A percentile compares a stretch with the other conserved stretches of the same genome.
phyloP scores from a whole-genome alignment of 2,888 invertebrate genomes.

The Andrena camellia region DNA sequence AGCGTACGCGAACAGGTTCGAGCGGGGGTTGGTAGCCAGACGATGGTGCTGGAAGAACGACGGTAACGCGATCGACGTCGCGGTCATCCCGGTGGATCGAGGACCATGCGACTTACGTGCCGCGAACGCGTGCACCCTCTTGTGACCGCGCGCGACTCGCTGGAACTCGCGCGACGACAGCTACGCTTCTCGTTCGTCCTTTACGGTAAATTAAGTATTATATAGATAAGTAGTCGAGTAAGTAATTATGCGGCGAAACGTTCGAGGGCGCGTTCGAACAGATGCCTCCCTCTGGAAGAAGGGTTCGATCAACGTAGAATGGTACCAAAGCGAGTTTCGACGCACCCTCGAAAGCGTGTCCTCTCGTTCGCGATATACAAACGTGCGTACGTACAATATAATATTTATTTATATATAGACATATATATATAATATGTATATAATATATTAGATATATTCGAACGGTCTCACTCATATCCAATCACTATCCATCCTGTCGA shows the following conservation, averaged over 20 bases:
- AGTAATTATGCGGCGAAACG: conserved; percentile 63
- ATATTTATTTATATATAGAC: conserved; percentile 56
- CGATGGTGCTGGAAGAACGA: neutral
- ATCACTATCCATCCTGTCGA: conserved; percentile 76
- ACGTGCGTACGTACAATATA: conserved; percentile 64
- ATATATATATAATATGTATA: conserved; percentile 57
- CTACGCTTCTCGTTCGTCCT: conserved; percentile 51
- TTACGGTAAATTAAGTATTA: conserved; percentile 66
- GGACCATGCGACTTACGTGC: neutral
- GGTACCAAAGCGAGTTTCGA: conserved; percentile 1
- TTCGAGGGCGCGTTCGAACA: conserved; percentile 40
- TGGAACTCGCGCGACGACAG: conserved; percentile 20
- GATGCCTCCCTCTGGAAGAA: neutral
- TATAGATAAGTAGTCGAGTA: conserved; percentile 59
- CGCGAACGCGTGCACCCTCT: too few relatives aligned
- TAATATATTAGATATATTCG: conserved; percentile 80
- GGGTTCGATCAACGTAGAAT: conserved; percentile 10
- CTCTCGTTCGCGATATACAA: conserved; percentile 72
- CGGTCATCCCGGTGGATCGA: conserved; percentile 20
- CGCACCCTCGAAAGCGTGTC: conserved; percentile 51
- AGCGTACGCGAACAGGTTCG: conserved; percentile 15
- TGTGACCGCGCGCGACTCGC: too few relatives aligned
- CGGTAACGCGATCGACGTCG: neutral
- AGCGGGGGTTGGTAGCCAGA: neutral
- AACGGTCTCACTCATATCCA: conserved; percentile 82